A percentile compares a stretch with the other conserved stretches of the same genome.
phyloP scores from a whole-genome alignment of 2,888 invertebrate genomes.

The Metopia argyrocephala region DNA sequence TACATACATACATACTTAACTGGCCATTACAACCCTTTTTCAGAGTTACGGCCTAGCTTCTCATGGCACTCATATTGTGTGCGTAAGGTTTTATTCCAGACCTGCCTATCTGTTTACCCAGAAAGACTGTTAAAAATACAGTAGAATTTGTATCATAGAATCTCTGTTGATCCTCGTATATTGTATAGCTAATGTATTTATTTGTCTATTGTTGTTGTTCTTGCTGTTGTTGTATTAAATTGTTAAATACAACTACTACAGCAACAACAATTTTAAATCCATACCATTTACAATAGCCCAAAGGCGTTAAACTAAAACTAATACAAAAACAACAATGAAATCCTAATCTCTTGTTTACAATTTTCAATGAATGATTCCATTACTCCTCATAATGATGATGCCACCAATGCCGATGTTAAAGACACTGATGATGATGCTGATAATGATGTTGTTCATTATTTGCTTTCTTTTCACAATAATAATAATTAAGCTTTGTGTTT shows the following conservation, averaged over 20 bases:
- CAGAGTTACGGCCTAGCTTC: too few species aligned
- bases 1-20: too few species aligned
- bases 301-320: constrained; percentile 35
- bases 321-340: neutral
- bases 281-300: constrained; percentile 46
- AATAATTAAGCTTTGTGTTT: neutral
- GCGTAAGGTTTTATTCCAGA: too few species aligned
- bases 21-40: too few species aligned
- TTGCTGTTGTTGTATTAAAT: neutral
- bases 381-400: constrained; percentile 8
- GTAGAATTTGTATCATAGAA: too few species aligned
- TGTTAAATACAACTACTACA: constrained; percentile 32
- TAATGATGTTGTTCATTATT: constrained; percentile 29
- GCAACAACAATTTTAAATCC: constrained; percentile 40
- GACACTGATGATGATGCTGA: constrained; percentile 21
- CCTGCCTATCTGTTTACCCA: too few species aligned
- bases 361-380: constrained; percentile 23
- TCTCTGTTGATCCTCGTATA: too few species aligned
- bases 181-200: neutral
- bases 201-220: neutral
- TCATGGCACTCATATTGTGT: too few species aligned
- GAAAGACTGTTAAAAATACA: too few species aligned
- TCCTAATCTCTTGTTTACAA: neutral
- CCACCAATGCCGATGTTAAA: constrained; percentile 23
- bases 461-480: neutral